phyloP scores from a whole-genome alignment of 2,888 invertebrate genomes.

The Ophion costatus region DNA sequence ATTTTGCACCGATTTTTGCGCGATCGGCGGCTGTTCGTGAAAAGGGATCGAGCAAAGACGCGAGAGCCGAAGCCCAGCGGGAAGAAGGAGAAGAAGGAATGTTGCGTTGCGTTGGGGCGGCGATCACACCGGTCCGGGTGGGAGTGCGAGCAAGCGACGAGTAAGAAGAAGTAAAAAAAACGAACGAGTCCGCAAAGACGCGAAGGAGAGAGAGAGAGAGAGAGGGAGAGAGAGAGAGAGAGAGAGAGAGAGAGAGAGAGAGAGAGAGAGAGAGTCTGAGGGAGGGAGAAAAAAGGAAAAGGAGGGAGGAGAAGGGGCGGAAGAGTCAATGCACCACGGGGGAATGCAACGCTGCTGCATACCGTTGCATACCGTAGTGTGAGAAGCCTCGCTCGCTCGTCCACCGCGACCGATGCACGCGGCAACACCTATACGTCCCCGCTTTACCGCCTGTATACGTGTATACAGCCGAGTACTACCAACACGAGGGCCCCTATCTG shows the following conservation, averaged over 20 bases:
- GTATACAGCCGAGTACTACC: neutral
- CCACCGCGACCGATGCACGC: constrained; percentile 75
- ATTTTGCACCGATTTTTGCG: neutral
- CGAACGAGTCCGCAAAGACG: constrained; percentile 45
- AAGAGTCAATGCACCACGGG: constrained; percentile 82
- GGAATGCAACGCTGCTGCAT: constrained; percentile 78
- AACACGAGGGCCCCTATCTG: too few relatives aligned
- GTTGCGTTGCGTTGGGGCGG: constrained; percentile 81
- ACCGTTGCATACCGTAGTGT: constrained; percentile 40
- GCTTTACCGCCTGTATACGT: constrained; percentile 67
- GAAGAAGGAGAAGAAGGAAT: constrained; percentile 79
- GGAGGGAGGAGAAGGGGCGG: constrained; percentile 70
- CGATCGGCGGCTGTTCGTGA: constrained; percentile 1
- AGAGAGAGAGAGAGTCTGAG: neutral
- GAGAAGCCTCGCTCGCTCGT: constrained; percentile 67
- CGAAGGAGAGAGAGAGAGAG: constrained; percentile 28
- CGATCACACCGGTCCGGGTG: constrained; percentile 76
- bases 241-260: constrained; percentile 47
- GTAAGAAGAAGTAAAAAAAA: constrained; percentile 32
- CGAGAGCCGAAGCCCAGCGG: constrained; percentile 20
- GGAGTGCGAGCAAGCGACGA: constrained; percentile 68
- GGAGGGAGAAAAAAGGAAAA: constrained; percentile 60
- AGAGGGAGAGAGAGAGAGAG: constrained; percentile 32
- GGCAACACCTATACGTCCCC: constrained; percentile 75
- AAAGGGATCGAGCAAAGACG: constrained; percentile 46